Base-by-base conservation (phyloP, 2,797 vertebrate species). In the Macroramphosus scolopax region DNA sequence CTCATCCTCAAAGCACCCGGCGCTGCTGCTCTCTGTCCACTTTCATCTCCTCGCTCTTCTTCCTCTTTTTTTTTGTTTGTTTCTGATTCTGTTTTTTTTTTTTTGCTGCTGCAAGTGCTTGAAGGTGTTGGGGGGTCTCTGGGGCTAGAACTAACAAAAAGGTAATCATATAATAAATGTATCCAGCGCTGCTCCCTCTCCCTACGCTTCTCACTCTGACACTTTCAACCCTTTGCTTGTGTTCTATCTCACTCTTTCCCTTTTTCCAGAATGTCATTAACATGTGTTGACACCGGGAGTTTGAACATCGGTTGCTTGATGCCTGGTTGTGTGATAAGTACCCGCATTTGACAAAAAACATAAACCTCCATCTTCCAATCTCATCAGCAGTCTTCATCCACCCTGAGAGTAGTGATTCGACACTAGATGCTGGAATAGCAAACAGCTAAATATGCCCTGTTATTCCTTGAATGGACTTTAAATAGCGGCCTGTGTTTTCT, bases 1-100 rank as follows among this genome's bases (percentile, higher is more conserved):
- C 81, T 84, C 87, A 83, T 87, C 85, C 91, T 93, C 89, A 83
- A 91, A 93, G 86, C 81, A 68, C 18, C 58, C 72, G 35, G 24
- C 43, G 56, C 34, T 50, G 52, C 63, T 62, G 38, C 57, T 71
- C 75, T 70, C 72, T 62, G 67, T 83, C 61, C 70, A 73, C 82
- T 86, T 78, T 84, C 77, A 82, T 82, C 64, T 68, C 39, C 33
- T 12, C 49, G 50, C 52, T 73, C 55, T 62, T 67, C 71, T 38
- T 52, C 65, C 46, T 9, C 18, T 55, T 77, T 69, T 68, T 78
- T 29, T 60, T 80, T 68, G 8, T 31, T 59, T 81, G n/a, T n/a
- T 68, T 69, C 78, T 30, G 60, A 78, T 64, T 72, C 77, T 78
- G 76, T 88, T 87, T 89, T 80, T 85, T 81, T 88, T 87, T 88